Evolutionary conservation across 64 coral and sea anemone species (phyloP), one percentile per base, ranked within the genome.

Genomic region (Trachythela sp.): DNA sequence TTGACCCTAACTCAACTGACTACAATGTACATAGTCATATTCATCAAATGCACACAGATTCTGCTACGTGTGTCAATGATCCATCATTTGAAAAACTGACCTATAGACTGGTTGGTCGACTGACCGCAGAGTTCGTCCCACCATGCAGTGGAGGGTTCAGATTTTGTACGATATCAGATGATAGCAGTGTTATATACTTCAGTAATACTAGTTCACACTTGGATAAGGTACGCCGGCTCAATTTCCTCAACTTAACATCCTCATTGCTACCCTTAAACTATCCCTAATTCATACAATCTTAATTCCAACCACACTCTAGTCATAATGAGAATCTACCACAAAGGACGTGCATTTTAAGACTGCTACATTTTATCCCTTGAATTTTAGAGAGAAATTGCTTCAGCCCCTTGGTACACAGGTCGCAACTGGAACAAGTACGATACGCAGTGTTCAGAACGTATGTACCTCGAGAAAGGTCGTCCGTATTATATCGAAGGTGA

Each of bases 351-450:
- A n/a, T n/a, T n/a, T n/a, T n/a, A n/a, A n/a, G n/a, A n/a, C n/a
- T n/a, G n/a, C n/a, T n/a, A n/a, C n/a, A n/a, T n/a, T n/a, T n/a
- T n/a, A n/a, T n/a, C n/a, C 42, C 11, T 45, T 36, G 13, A 3
- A 36, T 4, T 77, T 27, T 36, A 80, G 75, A 80, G 20, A 37
- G 75, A 80, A 80, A 39, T 80, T 35, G 75, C 75, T 80, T 80
- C 33, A 15, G 33, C 75, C 9, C 9, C 31, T 37, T 80, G 59
- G 59, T 68, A 80, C 75, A 80, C 75, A 29, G 75, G 75, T 2
- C 13, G 7, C 4, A 37, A 35, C 2, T 80, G 75, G 75, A 8
- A 35, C 27, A 13, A 35, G 37, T 80, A 80, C 20, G 31, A 35
- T 18, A 29, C 75, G 9, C 75, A 80, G 33, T 37, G 37, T 11